Evolutionary conservation across 1,140 invertebrate species (phyloP), one percentile per base, ranked within the genome.

Genomic region (Holcopasites calliopsidis): DNA sequence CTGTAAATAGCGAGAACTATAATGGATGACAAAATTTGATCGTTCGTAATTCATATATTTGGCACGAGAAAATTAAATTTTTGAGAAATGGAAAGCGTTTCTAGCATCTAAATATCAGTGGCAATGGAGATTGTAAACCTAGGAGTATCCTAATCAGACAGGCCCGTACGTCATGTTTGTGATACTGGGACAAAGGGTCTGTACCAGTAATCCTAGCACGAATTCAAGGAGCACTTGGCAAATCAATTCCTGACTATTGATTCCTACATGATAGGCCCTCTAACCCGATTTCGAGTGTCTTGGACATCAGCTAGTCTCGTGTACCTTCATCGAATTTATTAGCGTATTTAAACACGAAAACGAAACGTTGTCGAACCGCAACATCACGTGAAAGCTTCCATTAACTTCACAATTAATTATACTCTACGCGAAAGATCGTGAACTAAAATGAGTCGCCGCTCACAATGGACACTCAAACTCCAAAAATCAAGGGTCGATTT

Each of bases 201-300:
- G 31, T 42, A 38, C 13, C 7, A 18, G 52, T 33, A 55, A 26
- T 13, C 38, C 38, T 28, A 35, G 4, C 58, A n/a, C 13, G 21
- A 8, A 8, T 16, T 13, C 5, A 23, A 61, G 38, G 26, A 16
- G 21, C 28, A 28, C 58, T 18, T 23, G 38, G 8, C 38, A 61
- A 44, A 28, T 44, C 58, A 42, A 61, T 61, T 61, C 38, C 58
- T 61, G 26, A 18, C 38, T 18, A 42, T 61, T 42, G 58, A 42
- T 44, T 44, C 38, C 35, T 40, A 60, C 21, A 23, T 26, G 38
- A n/a, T 3, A n/a, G 58, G 28, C 26, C 23, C 38, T 11, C 28
- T n/a, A 42, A 0, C 4, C 23, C 10, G 13, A 61, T 11, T 10
- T 44, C 23, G 38, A 42, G 28, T 28, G 23, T 18, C 10, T 28